Conservation (phyloP, 2,113 vertebrate species). For the Rhinoderma darwinii region DNA sequence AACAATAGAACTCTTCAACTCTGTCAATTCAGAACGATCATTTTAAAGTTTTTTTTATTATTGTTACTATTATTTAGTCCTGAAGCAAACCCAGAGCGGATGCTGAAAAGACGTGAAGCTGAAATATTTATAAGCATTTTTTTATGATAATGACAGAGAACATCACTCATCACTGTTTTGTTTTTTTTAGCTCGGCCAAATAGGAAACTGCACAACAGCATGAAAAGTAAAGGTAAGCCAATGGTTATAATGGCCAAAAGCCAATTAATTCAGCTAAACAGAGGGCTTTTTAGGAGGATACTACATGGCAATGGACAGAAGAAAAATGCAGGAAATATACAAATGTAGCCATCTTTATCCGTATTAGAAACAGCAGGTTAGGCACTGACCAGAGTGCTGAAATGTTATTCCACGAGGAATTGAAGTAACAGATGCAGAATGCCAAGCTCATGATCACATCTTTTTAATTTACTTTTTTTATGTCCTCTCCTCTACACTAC, state of each 20-base stretch:
- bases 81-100: neutral
- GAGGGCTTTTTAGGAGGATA: neutral
- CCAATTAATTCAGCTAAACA: neutral
- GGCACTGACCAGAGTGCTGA: constrained; percentile 14
- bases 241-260: neutral
- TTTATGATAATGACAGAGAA: neutral
- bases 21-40: neutral
- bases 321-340: neutral
- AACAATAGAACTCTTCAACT: neutral
- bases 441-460: neutral
- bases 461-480: neutral
- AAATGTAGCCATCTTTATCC: too few species aligned
- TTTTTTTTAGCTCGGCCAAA: neutral
- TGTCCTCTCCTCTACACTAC: too few species aligned
- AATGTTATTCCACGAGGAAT: neutral
- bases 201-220: neutral
- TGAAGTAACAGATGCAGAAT: too few species aligned
- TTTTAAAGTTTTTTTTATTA: constrained; percentile 14
- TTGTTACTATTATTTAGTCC: constrained; percentile 3
- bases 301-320: neutral
- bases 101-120: neutral
- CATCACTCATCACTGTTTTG: constrained; percentile 4
- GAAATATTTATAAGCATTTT: neutral
- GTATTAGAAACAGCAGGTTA: neutral
- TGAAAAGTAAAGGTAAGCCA: neutral